These are phyloP conservation scores for Sinotaia quadrata DNA, from an alignment of 2,888 invertebrate species.

Conservation along the genomic window DNA sequence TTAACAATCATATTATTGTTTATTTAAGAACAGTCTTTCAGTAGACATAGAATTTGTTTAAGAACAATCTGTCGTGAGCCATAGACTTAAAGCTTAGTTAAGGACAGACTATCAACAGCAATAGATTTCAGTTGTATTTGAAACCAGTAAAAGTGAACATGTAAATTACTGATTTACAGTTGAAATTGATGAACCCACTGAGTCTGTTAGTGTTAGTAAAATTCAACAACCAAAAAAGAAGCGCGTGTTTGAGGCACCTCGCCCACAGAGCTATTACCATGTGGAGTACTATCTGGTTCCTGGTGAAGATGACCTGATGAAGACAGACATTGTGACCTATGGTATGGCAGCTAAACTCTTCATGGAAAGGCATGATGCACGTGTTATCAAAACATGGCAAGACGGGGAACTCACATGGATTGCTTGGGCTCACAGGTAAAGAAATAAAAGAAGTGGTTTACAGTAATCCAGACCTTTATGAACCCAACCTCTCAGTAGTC, in stretches of 20 bases:
- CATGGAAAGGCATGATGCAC: constrained; percentile 66
- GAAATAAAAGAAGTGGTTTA: background rate
- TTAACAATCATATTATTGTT: too few relatives aligned
- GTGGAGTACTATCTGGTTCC: constrained; percentile 69
- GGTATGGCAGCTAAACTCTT: constrained; percentile 70
- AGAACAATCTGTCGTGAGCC: too few relatives aligned
- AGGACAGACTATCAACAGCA: too few relatives aligned
- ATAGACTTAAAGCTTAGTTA: too few relatives aligned
- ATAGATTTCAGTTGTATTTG: too few relatives aligned
- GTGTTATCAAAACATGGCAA: constrained; percentile 69
- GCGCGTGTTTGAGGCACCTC: constrained; percentile 64
- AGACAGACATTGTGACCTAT: constrained; percentile 69
- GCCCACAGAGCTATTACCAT: constrained; percentile 69
- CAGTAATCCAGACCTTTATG: too few relatives aligned
- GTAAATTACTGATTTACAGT: too few relatives aligned
- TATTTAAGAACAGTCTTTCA: too few relatives aligned
- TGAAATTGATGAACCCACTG: constrained; percentile 56
- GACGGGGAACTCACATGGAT: constrained; percentile 70
- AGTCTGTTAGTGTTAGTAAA: too few relatives aligned
- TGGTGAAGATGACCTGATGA: constrained; percentile 60
- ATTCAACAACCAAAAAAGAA: constrained; percentile 61
- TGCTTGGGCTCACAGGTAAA: constrained; percentile 70
- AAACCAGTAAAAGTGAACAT: too few relatives aligned
- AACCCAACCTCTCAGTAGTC: too few relatives aligned
- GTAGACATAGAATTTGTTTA: too few relatives aligned